A percentile compares a stretch with the other conserved stretches of the same genome.
Evolutionary conservation across 2,113 vertebrate species (phyloP).

Genomic region (Daubentonia madagascariensis): DNA sequence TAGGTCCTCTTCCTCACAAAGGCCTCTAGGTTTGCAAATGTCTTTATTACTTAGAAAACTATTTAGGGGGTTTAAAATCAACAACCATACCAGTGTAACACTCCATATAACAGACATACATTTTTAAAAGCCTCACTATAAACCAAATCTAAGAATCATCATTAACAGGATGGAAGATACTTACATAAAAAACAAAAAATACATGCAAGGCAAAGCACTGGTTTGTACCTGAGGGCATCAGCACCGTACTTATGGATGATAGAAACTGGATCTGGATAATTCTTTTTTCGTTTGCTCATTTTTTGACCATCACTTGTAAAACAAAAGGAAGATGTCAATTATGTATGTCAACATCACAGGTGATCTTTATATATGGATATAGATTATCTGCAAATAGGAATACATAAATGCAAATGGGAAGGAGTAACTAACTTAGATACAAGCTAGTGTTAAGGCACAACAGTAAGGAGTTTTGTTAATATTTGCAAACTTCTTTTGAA

Average conservation of each 20-base stretch:
- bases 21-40: background rate
- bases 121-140: background rate
- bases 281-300: constrained; percentile 99
- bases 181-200: background rate
- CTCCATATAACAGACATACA: background rate
- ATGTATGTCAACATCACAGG: background rate
- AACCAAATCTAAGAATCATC: background rate
- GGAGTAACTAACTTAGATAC: background rate
- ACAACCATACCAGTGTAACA: background rate
- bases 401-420: background rate
- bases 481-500: background rate
- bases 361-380: background rate
- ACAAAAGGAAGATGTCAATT: constrained; percentile 38
- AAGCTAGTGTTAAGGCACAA: background rate
- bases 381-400: background rate
- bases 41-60: background rate
- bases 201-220: background rate
- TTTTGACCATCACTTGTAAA: constrained; percentile 96
- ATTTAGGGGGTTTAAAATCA: background rate
- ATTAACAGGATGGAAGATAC: background rate
- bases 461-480: background rate
- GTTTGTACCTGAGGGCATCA: constrained; percentile 93
- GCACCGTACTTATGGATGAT: constrained; percentile 94
- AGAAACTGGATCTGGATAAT: constrained; percentile 93
- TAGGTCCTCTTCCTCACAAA: background rate